A percentile compares a stretch with the other conserved stretches of the same genome.
phyloP scores from a whole-genome alignment of 2,113 vertebrate genomes.

The Eretmochelys imbricata region DNA sequence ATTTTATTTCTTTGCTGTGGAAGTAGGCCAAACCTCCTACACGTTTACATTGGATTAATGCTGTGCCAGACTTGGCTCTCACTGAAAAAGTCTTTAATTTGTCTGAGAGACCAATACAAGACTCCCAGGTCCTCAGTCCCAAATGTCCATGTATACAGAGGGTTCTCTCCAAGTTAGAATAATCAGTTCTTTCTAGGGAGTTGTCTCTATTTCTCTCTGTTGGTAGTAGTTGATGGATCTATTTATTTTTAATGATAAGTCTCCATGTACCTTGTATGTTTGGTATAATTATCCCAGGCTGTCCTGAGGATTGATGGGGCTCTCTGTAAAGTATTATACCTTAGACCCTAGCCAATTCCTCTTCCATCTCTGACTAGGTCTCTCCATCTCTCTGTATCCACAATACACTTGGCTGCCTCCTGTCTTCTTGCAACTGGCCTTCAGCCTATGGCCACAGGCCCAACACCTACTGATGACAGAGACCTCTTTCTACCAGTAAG shows the following conservation, averaged over 20 bases:
- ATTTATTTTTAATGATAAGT: no score
- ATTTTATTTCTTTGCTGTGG: not conserved
- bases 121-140: not conserved
- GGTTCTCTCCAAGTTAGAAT: not conserved
- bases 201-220: not conserved
- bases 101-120: not conserved
- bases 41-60: not conserved
- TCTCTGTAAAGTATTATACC: no score
- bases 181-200: not conserved
- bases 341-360: no score
- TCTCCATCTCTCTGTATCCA: not conserved
- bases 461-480: not conserved
- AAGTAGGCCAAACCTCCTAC: not conserved
- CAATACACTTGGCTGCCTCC: not conserved
- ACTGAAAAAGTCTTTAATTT: not conserved
- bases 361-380: not conserved
- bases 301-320: no score
- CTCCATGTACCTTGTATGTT: no score
- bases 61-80: not conserved
- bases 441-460: no score
- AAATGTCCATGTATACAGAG: not conserved
- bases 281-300: no score
- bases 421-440: no score
- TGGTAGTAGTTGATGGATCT: not conserved
- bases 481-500: not conserved